Percentiles rank a stretch among this genome's conserved stretches.
phyloP scores from a whole-genome alignment of 2,888 invertebrate species.

The Autographa pulchrina region DNA sequence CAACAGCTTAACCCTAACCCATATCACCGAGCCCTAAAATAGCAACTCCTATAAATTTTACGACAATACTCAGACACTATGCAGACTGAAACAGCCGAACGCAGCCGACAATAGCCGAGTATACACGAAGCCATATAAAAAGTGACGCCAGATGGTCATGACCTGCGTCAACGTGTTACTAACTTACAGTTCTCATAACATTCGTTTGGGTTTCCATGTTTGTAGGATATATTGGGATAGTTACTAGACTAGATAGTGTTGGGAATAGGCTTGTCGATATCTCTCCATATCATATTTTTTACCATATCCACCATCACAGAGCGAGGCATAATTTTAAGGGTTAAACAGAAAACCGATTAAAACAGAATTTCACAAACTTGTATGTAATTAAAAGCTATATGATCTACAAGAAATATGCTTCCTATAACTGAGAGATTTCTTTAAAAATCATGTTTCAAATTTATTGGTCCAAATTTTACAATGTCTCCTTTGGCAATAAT shows the following conservation, averaged over 20 bases:
- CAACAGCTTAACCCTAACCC: constrained; percentile 27
- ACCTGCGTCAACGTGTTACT: constrained; percentile 77
- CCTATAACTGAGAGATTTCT: no score
- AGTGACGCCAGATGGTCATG: constrained; percentile 77
- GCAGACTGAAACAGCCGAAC: constrained; percentile 47
- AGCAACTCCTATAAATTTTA: constrained; percentile 51
- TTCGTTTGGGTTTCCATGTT: constrained; percentile 39
- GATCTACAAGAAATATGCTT: no score
- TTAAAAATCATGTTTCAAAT: no score
- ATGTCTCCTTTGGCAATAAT: no score
- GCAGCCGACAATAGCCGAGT: constrained; percentile 18
- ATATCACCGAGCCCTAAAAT: constrained; percentile 42
- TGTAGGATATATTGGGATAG: constrained; percentile 16
- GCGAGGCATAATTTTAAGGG: no score
- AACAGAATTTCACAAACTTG: no score
- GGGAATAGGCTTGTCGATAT: not conserved
- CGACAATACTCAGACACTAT: constrained; percentile 57
- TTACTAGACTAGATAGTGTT: no score
- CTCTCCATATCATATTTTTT: no score
- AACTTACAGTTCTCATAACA: constrained; percentile 65
- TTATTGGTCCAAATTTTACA: no score
- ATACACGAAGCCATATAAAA: constrained; percentile 50
- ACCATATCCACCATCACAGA: no score
- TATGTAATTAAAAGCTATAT: no score
- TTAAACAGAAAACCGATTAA: no score